A percentile compares a stretch with the other conserved stretches of the same genome.
Evolutionary conservation across 2,113 vertebrate species (phyloP).

Genomic region (Tympanuchus pallidicinctus): DNA sequence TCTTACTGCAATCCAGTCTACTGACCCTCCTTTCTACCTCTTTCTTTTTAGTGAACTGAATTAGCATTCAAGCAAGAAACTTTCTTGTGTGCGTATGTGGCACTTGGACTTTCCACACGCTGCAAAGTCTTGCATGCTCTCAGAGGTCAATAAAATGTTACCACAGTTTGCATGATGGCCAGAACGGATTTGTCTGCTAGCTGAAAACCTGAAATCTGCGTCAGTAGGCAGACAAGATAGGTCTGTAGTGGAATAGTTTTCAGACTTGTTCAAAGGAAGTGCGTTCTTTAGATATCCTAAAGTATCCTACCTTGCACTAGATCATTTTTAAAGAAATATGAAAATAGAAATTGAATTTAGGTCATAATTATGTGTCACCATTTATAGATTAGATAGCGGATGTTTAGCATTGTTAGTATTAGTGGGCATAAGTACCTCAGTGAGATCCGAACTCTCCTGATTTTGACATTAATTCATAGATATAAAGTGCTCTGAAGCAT

Average conservation of each 20-base stretch:
- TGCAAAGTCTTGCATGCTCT: not conserved
- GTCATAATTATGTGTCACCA: not conserved
- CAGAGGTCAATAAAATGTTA: not conserved
- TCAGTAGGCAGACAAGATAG: not conserved
- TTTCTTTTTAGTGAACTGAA: not conserved
- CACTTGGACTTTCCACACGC: not conserved
- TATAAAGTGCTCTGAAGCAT: not conserved
- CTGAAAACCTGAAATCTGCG: not conserved
- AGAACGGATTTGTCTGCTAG: not conserved
- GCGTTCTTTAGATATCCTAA: not conserved
- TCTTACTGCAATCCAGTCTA: not conserved
- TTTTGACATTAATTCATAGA: not conserved
- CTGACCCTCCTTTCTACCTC: not conserved
- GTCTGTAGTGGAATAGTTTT: not conserved
- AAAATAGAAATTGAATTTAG: not conserved
- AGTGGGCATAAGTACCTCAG: not conserved
- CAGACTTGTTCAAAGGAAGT: not conserved
- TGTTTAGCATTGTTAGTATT: not conserved
- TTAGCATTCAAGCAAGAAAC: not conserved
- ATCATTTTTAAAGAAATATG: not conserved
- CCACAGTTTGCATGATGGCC: accelerated
- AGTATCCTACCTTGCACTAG: not conserved
- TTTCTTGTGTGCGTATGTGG: not conserved
- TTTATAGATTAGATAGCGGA: not conserved
- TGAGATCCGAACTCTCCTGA: not conserved